Evolutionary conservation across 2,113 vertebrate genomes (phyloP).

Genomic region (Entosphenus tridentatus): DNA sequence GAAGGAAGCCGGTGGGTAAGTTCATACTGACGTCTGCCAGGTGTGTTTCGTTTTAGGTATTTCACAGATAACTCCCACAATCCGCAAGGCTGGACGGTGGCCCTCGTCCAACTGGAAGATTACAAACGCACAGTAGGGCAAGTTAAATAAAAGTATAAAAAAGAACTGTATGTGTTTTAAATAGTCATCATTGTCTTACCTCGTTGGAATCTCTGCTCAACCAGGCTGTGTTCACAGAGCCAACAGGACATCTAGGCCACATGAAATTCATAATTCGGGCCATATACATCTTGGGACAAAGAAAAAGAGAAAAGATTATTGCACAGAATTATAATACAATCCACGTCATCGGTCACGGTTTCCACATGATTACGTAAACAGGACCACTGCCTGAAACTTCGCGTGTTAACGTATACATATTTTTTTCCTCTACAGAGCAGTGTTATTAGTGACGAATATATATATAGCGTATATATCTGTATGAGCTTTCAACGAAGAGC

Average conservation of each 20-base stretch:
- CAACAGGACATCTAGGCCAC: slow-evolving; percentile 48
- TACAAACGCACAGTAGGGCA: background rate
- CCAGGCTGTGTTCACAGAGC: slow-evolving; percentile 44
- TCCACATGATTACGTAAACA: too few species aligned
- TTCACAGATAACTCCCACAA: too few species aligned
- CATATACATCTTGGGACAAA: slow-evolving; percentile 41
- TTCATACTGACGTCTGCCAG: background rate
- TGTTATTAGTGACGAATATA: too few species aligned
- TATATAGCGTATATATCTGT: too few species aligned
- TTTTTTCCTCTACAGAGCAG: too few species aligned
- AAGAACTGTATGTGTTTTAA: too few species aligned
- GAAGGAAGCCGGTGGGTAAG: background rate
- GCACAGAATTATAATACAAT: too few species aligned
- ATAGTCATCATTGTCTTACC: slow-evolving; percentile 26
- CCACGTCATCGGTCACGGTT: too few species aligned
- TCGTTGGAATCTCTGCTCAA: slow-evolving; percentile 53
- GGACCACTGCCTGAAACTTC: too few species aligned
- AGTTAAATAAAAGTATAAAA: background rate
- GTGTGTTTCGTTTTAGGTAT: background rate
- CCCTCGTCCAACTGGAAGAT: background rate
- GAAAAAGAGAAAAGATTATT: background rate
- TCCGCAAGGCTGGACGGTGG: too few species aligned
- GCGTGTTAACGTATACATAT: too few species aligned
- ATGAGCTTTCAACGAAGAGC: too few species aligned
- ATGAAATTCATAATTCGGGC: slow-evolving; percentile 59